Conservation (phyloP, 2,113 vertebrate genomes). For the Bujurquina vittata region DNA sequence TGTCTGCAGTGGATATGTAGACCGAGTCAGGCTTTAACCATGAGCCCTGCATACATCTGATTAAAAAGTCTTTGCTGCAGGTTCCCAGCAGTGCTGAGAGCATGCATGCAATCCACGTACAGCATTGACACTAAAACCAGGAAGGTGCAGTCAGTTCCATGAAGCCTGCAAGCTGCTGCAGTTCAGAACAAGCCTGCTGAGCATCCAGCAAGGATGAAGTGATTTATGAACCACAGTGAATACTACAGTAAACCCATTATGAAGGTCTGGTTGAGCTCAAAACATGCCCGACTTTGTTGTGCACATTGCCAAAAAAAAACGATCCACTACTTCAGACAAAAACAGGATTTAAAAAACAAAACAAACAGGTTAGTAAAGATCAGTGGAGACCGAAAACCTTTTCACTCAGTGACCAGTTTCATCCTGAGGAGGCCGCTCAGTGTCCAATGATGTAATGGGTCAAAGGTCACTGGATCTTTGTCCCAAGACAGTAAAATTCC, state of each 20-base stretch:
- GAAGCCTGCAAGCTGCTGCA: not conserved
- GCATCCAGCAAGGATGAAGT: not conserved
- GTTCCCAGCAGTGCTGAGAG: not conserved
- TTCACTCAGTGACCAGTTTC: not conserved
- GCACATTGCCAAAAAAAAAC: not conserved
- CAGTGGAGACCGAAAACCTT: constrained; percentile 21
- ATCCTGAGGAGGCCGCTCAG: not conserved
- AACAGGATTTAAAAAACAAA: not conserved
- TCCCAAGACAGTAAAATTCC: too few species aligned
- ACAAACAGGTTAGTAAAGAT: not conserved
- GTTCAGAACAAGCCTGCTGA: not conserved
- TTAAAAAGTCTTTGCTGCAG: not conserved
- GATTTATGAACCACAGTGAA: not conserved
- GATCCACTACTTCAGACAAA: constrained; percentile 12
- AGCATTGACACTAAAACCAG: constrained; percentile 9
- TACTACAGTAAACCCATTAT: not conserved
- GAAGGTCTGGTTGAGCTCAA: not conserved
- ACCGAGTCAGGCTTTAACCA: not conserved
- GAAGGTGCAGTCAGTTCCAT: not conserved
- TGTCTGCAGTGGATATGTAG: not conserved
- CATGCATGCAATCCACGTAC: too few species aligned
- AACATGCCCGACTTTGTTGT: not conserved
- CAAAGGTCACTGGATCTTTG: not conserved
- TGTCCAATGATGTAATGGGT: not conserved
- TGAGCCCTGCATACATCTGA: not conserved